A percentile compares a stretch with the other conserved stretches of the same genome.
Evolutionary conservation across 2,888 invertebrate species (phyloP).

Genomic region (Tetanocera ferruginea): DNA sequence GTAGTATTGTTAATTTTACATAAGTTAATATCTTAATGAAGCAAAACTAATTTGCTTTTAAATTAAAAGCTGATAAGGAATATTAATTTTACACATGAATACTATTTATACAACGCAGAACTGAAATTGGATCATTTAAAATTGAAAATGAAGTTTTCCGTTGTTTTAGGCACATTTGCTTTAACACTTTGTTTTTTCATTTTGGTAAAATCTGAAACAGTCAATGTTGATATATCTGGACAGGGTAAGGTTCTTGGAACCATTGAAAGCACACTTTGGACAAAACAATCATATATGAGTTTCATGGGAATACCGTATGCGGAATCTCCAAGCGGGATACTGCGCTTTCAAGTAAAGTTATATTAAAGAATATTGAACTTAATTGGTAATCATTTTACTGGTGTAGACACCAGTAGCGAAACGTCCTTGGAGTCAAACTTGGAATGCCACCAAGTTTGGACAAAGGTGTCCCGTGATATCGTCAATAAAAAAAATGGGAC

Average conservation of each 20-base stretch:
- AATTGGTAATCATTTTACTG: neutral
- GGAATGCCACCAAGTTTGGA: slow-evolving; percentile 60
- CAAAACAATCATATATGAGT: slow-evolving; percentile 60
- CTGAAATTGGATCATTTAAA: neutral
- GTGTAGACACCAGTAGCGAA: slow-evolving; percentile 60
- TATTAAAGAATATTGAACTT: neutral
- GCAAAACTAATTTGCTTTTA: no score
- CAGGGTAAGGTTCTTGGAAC: slow-evolving; percentile 62
- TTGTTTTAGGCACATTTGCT: neutral
- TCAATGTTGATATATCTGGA: slow-evolving; percentile 52
- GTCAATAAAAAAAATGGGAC: slow-evolving; percentile 48
- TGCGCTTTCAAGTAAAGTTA: slow-evolving; percentile 60
- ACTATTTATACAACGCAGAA: neutral
- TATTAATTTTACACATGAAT: no score
- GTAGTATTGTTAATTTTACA: no score
- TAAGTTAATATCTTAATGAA: no score
- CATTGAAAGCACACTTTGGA: slow-evolving; percentile 60
- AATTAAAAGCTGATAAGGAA: no score
- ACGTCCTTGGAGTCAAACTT: slow-evolving; percentile 59
- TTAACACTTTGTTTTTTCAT: neutral
- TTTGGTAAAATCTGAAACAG: slow-evolving; percentile 6
- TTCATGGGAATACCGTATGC: slow-evolving; percentile 68
- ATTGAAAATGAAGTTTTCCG: slow-evolving; percentile 13
- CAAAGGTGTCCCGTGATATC: slow-evolving; percentile 64
- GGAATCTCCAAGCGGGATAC: slow-evolving; percentile 59